Percentiles rank a stretch among this genome's conserved stretches.
Conservation (phyloP, 2,888 invertebrate genomes). For the Tortricodes alternella region DNA sequence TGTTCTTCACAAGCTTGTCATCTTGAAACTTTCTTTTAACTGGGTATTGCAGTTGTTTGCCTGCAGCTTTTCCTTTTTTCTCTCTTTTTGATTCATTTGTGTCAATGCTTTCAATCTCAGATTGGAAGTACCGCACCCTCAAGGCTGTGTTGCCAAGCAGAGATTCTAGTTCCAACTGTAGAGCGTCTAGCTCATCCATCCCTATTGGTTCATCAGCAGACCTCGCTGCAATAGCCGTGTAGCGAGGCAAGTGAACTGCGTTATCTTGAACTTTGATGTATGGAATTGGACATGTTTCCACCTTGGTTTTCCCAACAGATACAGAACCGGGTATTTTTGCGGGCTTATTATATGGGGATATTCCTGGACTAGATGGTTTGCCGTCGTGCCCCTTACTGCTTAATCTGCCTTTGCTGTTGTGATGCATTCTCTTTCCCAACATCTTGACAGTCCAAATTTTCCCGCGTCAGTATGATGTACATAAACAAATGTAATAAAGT, state of each 20-base stretch:
- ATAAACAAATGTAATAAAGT: constrained; percentile 25
- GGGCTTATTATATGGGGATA: constrained; percentile 74
- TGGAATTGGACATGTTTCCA: constrained; percentile 81
- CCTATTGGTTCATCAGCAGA: constrained; percentile 89
- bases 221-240: constrained; percentile 85
- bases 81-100: constrained; percentile 79
- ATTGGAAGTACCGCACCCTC: constrained; percentile 89
- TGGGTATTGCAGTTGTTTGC: constrained; percentile 79
- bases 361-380: constrained; percentile 77
- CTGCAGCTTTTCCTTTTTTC: constrained; percentile 78
- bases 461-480: constrained; percentile 60
- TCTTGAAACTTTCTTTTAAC: constrained; percentile 82
- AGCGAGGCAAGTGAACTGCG: constrained; percentile 85
- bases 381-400: constrained; percentile 78
- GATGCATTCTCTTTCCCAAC: constrained; percentile 80
- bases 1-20: constrained; percentile 81
- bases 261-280: constrained; percentile 88
- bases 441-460: constrained; percentile 63
- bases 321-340: constrained; percentile 71
- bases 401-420: constrained; percentile 75
- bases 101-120: constrained; percentile 88
- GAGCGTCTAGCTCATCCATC: constrained; percentile 93
- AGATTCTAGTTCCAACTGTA: constrained; percentile 94
- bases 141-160: constrained; percentile 92
- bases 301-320: constrained; percentile 70